A percentile compares a stretch with the other conserved stretches of the same genome.
Evolutionary conservation across 2,888 invertebrate species (phyloP).

Genomic region (Ditylenchus weischeri): DNA sequence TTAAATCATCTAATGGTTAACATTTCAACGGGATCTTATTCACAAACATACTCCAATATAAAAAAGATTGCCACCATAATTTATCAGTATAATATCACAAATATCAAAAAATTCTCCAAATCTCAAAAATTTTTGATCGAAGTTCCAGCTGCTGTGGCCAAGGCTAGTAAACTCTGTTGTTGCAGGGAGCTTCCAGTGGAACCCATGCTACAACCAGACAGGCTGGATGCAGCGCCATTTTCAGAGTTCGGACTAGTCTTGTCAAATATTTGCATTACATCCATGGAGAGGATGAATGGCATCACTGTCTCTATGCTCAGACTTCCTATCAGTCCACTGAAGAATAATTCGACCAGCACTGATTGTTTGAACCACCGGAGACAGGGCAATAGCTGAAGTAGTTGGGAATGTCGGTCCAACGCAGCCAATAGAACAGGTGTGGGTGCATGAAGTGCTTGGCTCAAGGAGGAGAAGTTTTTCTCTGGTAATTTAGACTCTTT

Average conservation of each 20-base stretch:
- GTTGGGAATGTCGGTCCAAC: constrained; percentile 43
- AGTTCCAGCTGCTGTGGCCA: not conserved
- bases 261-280: constrained; percentile 10
- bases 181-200: not conserved
- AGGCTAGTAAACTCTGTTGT: not conserved
- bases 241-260: not conserved
- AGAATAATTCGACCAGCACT: constrained; percentile 81
- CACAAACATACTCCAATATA: no score
- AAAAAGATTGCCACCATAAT: no score
- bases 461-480: not conserved
- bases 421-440: constrained; percentile 23
- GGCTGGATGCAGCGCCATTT: not conserved
- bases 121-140: not conserved
- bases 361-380: constrained; percentile 68
- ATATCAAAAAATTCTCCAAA: not conserved
- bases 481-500: not conserved
- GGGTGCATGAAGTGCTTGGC: no score
- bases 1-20: no score
- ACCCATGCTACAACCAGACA: not conserved
- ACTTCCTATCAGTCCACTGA: constrained; percentile 82
- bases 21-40: no score
- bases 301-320: constrained; percentile 92
- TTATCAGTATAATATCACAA: not conserved
- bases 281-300: constrained; percentile 76
- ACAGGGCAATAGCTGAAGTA: constrained; percentile 65